Evolutionary conservation across 2,888 invertebrate species (phyloP).

Genomic region (Nomada ferruginata): DNA sequence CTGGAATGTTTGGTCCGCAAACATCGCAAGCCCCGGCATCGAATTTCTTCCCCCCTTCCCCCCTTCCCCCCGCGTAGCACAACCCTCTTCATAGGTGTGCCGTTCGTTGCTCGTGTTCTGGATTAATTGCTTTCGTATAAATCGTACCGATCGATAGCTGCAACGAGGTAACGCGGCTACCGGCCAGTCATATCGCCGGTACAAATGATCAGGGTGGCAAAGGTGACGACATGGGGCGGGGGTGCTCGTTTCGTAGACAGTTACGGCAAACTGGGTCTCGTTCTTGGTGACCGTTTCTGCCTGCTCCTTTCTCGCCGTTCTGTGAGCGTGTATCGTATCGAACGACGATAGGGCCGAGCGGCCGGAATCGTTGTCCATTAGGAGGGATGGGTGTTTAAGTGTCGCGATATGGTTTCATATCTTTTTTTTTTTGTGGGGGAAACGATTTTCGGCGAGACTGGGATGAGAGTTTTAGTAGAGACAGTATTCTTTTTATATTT

Average conservation of each 20-base stretch:
- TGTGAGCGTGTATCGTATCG: conserved; percentile 63
- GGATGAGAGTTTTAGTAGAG: not conserved
- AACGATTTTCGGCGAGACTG: not conserved
- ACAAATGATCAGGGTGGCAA: conserved; percentile 51
- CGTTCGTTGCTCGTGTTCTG: conserved; percentile 44
- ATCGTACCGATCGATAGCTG: conserved; percentile 54
- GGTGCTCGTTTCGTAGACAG: conserved; percentile 2
- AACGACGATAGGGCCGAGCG: conserved; percentile 60
- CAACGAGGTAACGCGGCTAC: conserved; percentile 3
- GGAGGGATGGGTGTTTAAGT: conserved; percentile 43
- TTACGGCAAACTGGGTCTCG: conserved; percentile 33
- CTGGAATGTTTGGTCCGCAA: conserved; percentile 71
- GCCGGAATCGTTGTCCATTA: conserved; percentile 41
- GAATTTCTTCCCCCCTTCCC: conserved; percentile 53
- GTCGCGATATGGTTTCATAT: conserved; percentile 15
- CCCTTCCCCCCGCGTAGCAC: not conserved
- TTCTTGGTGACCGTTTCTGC: conserved; percentile 41
- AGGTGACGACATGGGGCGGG: conserved; percentile 41
- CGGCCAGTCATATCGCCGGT: conserved; percentile 19
- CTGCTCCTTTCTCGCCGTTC: conserved; percentile 30
- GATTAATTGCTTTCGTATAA: conserved; percentile 75
- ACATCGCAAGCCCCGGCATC: conserved; percentile 43
- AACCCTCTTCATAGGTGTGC: not conserved
- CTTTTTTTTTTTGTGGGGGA: not conserved
- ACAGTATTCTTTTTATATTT: not conserved